Evolutionary conservation across 92 coral and sea anemone species (phyloP), one percentile per base, ranked within the genome.

Genomic region (Porites rus): DNA sequence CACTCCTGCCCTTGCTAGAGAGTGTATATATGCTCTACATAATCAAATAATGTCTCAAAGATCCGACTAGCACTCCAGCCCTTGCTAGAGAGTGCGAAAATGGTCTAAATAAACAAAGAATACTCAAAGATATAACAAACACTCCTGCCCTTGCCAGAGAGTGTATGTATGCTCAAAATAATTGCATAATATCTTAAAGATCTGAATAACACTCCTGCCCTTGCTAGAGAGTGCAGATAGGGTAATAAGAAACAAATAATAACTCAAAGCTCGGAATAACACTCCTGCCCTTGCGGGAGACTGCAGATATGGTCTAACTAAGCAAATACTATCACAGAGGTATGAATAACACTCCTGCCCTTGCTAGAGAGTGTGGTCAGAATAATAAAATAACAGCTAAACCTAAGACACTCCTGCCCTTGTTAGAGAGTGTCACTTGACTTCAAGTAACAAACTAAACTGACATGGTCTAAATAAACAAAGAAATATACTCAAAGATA

Each of bases 301-400:
- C 31, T 28, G 31, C 31, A 28, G 31, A 28, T 28, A 28, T 28
- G 31, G 31, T 2, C 31, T 28, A 28, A 28, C 31, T 28, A 28
- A 2, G 31, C 3, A 28, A 28, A 28, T 28, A 28, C 31, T 28
- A 28, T 28, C 76, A 72, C 43, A 72, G 10, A 25, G 51, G 51
- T 69, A 20, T 69, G 31, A 25, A 69, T 25, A 69, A 69, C 31
- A 69, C 16, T 69, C 65, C 79, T 75, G 38, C 66, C 79, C 79
- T 58, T 59, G 79, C 79, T 7, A 72, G 51, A 38, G 58, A 28
- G 56, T 11, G 46, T 17, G 8, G 10, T 11, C 11, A 28, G 3
- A 28, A 28, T 43, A 0, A 43, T n/a, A 53, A 53, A 72, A 43
- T 21, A 9, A 18, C 31, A 28, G 31, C 31, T 28, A 53, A 14